phyloP scores from a whole-genome alignment of 2,797 vertebrate genomes.

The Acanthurus tractus region DNA sequence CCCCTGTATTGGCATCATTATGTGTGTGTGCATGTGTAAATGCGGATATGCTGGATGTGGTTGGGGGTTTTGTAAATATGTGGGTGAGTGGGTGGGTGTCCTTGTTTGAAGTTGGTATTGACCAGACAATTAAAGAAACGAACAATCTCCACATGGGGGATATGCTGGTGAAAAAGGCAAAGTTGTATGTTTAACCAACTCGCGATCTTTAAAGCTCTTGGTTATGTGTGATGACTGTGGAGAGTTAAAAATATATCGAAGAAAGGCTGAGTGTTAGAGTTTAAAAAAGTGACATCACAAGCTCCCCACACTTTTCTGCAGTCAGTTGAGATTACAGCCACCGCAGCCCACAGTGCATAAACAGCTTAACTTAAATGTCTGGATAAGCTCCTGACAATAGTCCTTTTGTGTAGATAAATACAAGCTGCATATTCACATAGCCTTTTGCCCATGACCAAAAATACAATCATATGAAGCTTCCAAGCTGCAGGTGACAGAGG shows the following conservation, averaged over 20 bases:
- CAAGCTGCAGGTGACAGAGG: constrained; percentile 61
- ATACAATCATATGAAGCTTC: constrained; percentile 50
- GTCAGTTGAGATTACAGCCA: constrained; percentile 54
- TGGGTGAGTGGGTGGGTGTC: constrained; percentile 33
- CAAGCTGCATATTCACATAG: constrained; percentile 55
- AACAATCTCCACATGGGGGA: constrained; percentile 41
- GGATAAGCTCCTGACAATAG: constrained; percentile 58
- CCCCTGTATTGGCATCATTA: constrained; percentile 40
- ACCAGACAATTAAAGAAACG: constrained; percentile 60
- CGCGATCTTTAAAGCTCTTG: constrained; percentile 8
- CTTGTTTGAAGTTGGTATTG: constrained; percentile 61
- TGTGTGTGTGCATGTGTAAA: constrained; percentile 35
- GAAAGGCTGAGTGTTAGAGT: constrained; percentile 9
- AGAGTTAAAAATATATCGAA: constrained; percentile 1
- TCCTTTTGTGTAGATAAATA: constrained; percentile 61
- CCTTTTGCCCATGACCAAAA: constrained; percentile 41
- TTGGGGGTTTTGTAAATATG: constrained; percentile 14
- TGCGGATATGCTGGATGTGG: constrained; percentile 38
- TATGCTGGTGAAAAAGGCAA: constrained; percentile 12
- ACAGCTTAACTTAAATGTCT: constrained; percentile 67
- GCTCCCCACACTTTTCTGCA: constrained; percentile 45
- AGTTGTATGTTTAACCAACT: constrained; percentile 1
- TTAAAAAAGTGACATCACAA: constrained; percentile 41
- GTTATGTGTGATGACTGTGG: neutral
- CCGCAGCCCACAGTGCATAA: constrained; percentile 45